Evolutionary conservation across 2,888 invertebrate genomes (phyloP).

Genomic region (Scotopteryx bipunctaria): DNA sequence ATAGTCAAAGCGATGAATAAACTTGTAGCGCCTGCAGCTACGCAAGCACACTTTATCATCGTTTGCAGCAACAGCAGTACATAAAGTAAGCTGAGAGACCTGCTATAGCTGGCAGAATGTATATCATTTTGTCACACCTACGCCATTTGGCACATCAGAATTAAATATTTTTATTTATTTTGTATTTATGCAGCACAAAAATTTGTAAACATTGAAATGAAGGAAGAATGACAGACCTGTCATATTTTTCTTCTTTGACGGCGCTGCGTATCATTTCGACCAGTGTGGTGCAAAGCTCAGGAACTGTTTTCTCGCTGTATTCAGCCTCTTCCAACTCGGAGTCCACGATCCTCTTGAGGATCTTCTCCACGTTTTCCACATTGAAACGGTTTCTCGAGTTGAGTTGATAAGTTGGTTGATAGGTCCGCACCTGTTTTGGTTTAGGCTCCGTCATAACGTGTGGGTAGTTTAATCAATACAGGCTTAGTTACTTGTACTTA

Average conservation of each 20-base stretch:
- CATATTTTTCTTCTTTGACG: constrained; percentile 86
- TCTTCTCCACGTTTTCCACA: constrained; percentile 83
- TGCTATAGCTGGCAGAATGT: constrained; percentile 55
- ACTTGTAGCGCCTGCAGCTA: too few species aligned
- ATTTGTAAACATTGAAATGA: constrained; percentile 9
- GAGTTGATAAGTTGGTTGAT: constrained; percentile 86
- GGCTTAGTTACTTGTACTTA: too few species aligned
- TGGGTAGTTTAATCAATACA: constrained; percentile 60
- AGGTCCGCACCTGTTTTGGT: constrained; percentile 71
- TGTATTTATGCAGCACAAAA: too few species aligned
- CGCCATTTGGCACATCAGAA: too few species aligned
- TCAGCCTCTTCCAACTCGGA: constrained; percentile 84
- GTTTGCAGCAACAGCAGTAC: constrained; percentile 39
- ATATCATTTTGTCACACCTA: constrained; percentile 46
- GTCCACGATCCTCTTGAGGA: constrained; percentile 83
- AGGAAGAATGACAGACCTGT: constrained; percentile 74
- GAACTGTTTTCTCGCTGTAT: constrained; percentile 84
- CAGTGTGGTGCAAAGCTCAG: constrained; percentile 82
- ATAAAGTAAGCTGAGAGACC: constrained; percentile 45
- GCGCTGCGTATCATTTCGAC: constrained; percentile 83
- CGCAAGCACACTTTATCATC: neutral
- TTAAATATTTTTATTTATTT: constrained; percentile 1
- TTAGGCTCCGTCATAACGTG: constrained; percentile 56
- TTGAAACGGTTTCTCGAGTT: constrained; percentile 86
- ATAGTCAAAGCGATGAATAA: neutral